Evolutionary conservation across 2,113 vertebrate species (phyloP).

Genomic region (Macrotus californicus): DNA sequence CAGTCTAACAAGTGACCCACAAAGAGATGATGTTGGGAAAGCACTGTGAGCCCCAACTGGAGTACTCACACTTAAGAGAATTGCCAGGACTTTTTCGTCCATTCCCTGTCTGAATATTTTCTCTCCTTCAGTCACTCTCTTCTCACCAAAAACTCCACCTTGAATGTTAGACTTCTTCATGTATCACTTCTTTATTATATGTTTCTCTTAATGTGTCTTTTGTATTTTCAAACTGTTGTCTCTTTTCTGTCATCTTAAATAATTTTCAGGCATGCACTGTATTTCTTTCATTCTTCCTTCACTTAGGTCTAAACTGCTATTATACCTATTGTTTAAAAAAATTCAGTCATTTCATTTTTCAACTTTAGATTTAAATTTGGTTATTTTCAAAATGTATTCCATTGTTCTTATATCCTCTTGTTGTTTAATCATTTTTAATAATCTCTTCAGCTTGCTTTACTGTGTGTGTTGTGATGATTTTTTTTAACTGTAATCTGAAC

Average conservation of each 20-base stretch:
- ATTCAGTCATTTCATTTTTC: neutral
- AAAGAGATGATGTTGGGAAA: neutral
- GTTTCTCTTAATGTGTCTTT: neutral
- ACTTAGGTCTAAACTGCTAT: neutral
- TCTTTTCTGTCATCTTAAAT: neutral
- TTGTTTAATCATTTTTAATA: neutral
- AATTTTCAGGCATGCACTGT: neutral
- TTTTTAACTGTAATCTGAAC: neutral
- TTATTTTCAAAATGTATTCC: neutral
- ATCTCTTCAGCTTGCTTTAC: neutral
- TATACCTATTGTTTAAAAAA: neutral
- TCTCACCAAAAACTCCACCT: neutral
- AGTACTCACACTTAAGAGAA: neutral
- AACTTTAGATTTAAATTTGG: neutral
- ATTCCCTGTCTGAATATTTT: neutral
- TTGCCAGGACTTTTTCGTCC: neutral
- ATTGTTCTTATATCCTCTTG: neutral
- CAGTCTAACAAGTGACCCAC: neutral
- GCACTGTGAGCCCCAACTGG: neutral
- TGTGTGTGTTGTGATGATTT: neutral
- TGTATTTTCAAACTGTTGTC: neutral
- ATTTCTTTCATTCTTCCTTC: neutral
- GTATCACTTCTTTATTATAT: neutral
- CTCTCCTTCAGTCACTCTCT: neutral
- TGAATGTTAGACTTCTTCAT: accelerated